Base-by-base conservation (phyloP, 2,888 invertebrate species). In the Conchocele bisecta region DNA sequence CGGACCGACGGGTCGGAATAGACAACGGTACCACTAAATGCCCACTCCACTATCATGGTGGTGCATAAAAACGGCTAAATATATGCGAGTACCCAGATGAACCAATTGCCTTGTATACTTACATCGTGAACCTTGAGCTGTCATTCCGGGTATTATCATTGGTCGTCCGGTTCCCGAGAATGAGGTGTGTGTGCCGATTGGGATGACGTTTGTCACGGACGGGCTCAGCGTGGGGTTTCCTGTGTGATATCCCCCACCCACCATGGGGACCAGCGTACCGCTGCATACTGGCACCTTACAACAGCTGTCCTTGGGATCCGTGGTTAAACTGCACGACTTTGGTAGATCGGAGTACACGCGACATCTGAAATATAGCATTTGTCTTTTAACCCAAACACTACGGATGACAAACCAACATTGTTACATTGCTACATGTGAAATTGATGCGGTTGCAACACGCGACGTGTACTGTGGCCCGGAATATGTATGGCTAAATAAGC, bases 171-270 rank as follows among this genome's bases (percentile, higher is more conserved):
- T 76, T 24, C 86, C 86, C 6, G 81, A 72, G 73, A 86, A 74
- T 33, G 79, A 65, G 15, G 74, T 75, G 50, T 86, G 86, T 29
- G 84, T 82, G 37, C 86, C 86, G 9, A 86, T 67, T 3, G 86
- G 86, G 22, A 86, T 67, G 26, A 84, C 71, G 67, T 86, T 83
- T 33, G 70, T 65, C 50, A 81, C 72, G 29, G 54, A 67, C 2
- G 86, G 79, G 29, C 78, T 67, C 33, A 81, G 75, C 9, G 79
- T 75, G 9, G 81, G 77, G 9, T 77, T 76, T 24, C 65, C 61
- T 5, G 64, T 66, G 3, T 83, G 83, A 1, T 78, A 76, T 24
- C 65, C 57, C 15, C 41, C 48, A 26, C 56, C 63, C 13, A 73
- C 59, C 50, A 82, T 24, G 4, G 83, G 81, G 4, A 59, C 70